phyloP scores from a whole-genome alignment of 2,888 invertebrate genomes.

The Nomada ferruginata region DNA sequence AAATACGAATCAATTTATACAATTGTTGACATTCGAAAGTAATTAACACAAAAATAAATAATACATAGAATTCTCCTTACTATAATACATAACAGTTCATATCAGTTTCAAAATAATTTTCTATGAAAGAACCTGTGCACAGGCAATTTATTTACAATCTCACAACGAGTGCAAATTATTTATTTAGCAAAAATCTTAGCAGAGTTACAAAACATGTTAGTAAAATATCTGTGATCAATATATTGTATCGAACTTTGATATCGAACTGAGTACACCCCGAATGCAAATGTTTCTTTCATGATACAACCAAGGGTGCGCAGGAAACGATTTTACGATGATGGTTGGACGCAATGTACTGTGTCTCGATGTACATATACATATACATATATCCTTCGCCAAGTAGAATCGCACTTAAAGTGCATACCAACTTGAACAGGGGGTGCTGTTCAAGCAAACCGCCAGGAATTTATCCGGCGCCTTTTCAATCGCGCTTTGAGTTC shows the following conservation, averaged over 20 bases:
- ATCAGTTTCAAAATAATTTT: too few species aligned
- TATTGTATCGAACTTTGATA: neutral
- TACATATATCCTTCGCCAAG: slow-evolving; percentile 50
- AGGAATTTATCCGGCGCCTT: slow-evolving; percentile 65
- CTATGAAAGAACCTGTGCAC: too few species aligned
- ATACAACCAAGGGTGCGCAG: slow-evolving; percentile 13
- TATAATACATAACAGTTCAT: too few species aligned
- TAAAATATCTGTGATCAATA: neutral
- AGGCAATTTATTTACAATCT: too few species aligned
- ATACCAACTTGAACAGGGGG: slow-evolving; percentile 58
- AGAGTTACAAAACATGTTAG: neutral
- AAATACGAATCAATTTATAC: too few species aligned
- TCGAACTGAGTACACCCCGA: slow-evolving; percentile 14
- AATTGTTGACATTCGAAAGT: too few species aligned
- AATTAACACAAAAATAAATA: too few species aligned
- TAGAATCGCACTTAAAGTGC: slow-evolving; percentile 63
- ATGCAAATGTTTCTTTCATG: slow-evolving; percentile 4
- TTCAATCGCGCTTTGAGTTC: slow-evolving; percentile 34
- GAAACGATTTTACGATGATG: slow-evolving; percentile 49
- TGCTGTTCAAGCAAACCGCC: slow-evolving; percentile 64
- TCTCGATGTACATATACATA: slow-evolving; percentile 11
- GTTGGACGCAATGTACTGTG: slow-evolving; percentile 36
- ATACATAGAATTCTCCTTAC: too few species aligned
- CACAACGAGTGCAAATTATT: too few species aligned
- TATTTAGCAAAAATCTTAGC: too few species aligned